Conservation (phyloP, 1,140 invertebrate genomes). For the Sycophaga agraensis region DNA sequence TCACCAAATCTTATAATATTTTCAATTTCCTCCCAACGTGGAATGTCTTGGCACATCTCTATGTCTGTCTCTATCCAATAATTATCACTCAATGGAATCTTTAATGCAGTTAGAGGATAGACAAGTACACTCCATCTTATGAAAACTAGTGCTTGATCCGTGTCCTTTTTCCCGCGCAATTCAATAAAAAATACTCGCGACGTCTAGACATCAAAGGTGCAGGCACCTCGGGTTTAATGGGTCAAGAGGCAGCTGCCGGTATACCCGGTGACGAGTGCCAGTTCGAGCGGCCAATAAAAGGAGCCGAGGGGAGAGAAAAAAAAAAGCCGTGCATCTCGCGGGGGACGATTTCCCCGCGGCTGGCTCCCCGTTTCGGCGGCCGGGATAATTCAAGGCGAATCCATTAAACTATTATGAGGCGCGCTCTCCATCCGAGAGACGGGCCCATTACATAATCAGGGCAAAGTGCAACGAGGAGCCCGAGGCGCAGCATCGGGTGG, state of each 20-base stretch:
- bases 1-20: too few species aligned
- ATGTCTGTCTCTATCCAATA: too few species aligned
- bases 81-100: too few species aligned
- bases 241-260: not conserved
- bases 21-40: too few species aligned
- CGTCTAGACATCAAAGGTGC: not conserved
- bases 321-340: not conserved
- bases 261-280: not conserved
- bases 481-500: not conserved
- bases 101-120: too few species aligned
- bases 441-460: slow-evolving; percentile 56
- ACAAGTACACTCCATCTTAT: too few species aligned
- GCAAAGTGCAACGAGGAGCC: slow-evolving; percentile 44
- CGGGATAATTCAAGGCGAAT: slow-evolving; percentile 51
- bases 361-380: slow-evolving; percentile 50
- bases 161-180: too few species aligned
- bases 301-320: too few species aligned
- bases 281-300: too few species aligned
- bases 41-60: too few species aligned
- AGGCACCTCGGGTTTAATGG: not conserved
- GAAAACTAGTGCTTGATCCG: too few species aligned
- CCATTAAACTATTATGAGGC: slow-evolving; percentile 53
- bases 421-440: slow-evolving; percentile 54
- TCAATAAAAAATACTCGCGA: not conserved
- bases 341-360: too few species aligned